These are phyloP conservation scores for Lutjanus campechanus DNA, from an alignment of 2,797 vertebrate species.

Conservation along the genomic window DNA sequence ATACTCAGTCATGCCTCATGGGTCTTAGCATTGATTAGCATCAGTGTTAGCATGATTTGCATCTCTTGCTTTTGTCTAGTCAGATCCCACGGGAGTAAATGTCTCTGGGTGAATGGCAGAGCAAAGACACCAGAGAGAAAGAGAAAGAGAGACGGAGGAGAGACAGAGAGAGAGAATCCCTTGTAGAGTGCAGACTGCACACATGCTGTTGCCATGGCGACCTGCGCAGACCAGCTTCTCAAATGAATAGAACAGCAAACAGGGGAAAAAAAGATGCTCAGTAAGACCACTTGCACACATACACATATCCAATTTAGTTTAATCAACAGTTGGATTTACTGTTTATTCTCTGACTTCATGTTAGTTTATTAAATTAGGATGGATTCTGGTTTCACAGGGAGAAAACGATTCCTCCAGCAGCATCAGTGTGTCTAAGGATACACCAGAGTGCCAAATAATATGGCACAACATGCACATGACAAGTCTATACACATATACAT, in stretches of 20 bases:
- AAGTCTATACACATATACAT: neutral
- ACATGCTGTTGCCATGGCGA: conserved; percentile 78
- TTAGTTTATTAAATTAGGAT: conserved; percentile 19
- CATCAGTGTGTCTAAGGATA: conserved; percentile 1
- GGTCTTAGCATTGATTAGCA: conserved; percentile 56
- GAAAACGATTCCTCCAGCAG: neutral
- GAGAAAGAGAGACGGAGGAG: neutral
- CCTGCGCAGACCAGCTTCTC: conserved; percentile 51
- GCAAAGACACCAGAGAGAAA: conserved; percentile 41
- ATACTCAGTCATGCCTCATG: conserved; percentile 13
- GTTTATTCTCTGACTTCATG: conserved; percentile 4
- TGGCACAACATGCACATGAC: conserved; percentile 24
- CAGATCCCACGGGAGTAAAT: conserved; percentile 60
- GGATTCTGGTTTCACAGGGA: neutral
- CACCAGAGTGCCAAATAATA: conserved; percentile 16
- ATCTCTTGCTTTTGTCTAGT: conserved; percentile 69
- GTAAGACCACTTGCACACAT: conserved; percentile 4
- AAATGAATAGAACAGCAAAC: conserved; percentile 45
- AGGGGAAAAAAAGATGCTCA: neutral
- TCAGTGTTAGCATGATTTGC: conserved; percentile 58
- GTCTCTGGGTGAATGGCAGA: conserved; percentile 69
- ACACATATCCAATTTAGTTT: conserved; percentile 18
- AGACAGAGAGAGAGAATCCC: conserved; percentile 9
- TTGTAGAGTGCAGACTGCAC: conserved; percentile 40
- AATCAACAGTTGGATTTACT: conserved; percentile 40